Evolutionary conservation across 1,140 invertebrate species (phyloP).

Genomic region (Telenomus remus): DNA sequence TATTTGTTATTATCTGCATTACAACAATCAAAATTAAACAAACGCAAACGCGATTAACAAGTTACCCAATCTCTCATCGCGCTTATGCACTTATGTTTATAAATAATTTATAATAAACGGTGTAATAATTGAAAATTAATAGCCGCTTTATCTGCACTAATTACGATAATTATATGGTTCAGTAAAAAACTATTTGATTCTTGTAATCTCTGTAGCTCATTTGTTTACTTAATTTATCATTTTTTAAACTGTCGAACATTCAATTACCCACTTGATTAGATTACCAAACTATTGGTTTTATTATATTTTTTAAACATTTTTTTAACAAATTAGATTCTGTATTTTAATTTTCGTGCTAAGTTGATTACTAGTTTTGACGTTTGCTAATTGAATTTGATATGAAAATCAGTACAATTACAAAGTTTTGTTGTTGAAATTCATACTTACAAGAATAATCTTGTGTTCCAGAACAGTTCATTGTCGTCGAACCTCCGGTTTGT

Average conservation of each 20-base stretch:
- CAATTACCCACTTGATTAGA: background rate
- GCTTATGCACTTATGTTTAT: conserved; percentile 1
- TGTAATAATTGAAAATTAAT: background rate
- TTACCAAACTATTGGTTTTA: background rate
- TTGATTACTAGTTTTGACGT: too few relatives aligned
- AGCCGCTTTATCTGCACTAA: background rate
- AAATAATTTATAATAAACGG: conserved; percentile 12
- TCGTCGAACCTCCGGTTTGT: conserved; percentile 68
- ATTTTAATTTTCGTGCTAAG: too few relatives aligned
- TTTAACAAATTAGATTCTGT: background rate
- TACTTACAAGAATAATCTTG: conserved; percentile 57
- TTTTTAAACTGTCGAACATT: too few relatives aligned
- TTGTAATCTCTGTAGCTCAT: too few relatives aligned
- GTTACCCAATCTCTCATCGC: conserved; percentile 14
- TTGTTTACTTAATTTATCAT: too few relatives aligned
- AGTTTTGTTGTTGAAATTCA: conserved; percentile 1
- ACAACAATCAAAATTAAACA: conserved; percentile 21
- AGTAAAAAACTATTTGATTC: too few relatives aligned
- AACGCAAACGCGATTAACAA: conserved; percentile 25
- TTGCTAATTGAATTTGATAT: too few relatives aligned
- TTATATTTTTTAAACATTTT: background rate
- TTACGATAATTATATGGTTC: background rate
- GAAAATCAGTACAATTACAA: too few relatives aligned
- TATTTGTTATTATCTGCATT: background rate
- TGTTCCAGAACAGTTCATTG: conserved; percentile 68